phyloP scores from a whole-genome alignment of 2,797 vertebrate species.

The Limosa lapponica region DNA sequence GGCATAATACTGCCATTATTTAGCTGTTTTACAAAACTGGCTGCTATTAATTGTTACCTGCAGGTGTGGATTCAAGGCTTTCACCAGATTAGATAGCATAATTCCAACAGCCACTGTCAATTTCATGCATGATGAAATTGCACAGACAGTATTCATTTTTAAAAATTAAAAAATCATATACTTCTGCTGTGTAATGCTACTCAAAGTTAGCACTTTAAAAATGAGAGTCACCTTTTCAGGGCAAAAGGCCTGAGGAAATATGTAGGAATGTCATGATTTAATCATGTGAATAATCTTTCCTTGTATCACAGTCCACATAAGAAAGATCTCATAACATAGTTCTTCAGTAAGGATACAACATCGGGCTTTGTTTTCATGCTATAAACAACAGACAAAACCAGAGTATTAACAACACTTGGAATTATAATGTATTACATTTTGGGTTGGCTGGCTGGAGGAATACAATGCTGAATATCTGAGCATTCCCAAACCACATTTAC shows the following conservation, averaged over 20 bases:
- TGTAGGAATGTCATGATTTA: background rate
- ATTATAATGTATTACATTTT: background rate
- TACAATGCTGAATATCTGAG: background rate
- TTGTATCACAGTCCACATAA: background rate
- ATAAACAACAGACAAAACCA: background rate
- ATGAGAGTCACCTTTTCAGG: background rate
- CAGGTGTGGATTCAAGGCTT: slow-evolving; percentile 9
- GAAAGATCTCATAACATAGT: background rate
- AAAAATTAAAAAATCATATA: background rate
- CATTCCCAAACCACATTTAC: background rate
- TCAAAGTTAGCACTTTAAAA: background rate
- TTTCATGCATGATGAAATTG: background rate
- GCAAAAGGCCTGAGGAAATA: background rate
- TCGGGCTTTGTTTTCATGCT: background rate
- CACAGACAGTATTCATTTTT: background rate
- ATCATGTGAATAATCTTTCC: background rate
- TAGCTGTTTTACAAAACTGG: background rate
- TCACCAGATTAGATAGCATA: background rate
- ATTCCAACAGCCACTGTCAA: background rate
- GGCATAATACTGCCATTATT: background rate
- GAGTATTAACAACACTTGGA: background rate
- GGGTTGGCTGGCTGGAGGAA: background rate
- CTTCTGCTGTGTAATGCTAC: background rate
- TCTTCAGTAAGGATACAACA: background rate
- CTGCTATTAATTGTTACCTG: background rate